Evolutionary conservation across 2,113 vertebrate species (phyloP), one percentile per base, ranked within the genome.

Genomic region (Strigops habroptila): DNA sequence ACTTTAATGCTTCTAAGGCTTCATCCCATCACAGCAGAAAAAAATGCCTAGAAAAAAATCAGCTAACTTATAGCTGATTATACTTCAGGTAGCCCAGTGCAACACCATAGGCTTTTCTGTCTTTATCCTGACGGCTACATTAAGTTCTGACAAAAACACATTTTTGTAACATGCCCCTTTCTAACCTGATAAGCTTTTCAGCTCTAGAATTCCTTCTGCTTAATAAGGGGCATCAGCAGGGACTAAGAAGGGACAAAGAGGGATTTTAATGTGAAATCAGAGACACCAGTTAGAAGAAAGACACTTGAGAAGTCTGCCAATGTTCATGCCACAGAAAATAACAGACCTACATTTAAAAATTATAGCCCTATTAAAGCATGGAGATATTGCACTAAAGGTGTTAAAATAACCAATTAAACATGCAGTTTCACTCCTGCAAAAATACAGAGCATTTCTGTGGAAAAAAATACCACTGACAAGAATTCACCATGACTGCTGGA

Each of bases 321-420:
- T 64, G 46, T 84, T 80, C 28, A 0, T 82, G 91, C 85, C 80
- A 94, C 49, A 80, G 92, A 88, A 96, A 96, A 91, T 82, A 96
- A 95, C 5, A 16, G 79, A 84, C 31, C 7, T 63, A 59, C 85
- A 79, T 87, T 91, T 90, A 55, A 95, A 95, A 94, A 87, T 91
- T 91, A 95, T 60, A 87, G 90, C 63, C 74, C 80, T 89, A 74
- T 96, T 95, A 97, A 96, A 93, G 43, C 51, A 67, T 0, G 0
- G 64, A 88, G 81, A 93, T 95, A 93, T 70, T 91, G 85, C 91
- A 89, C 67, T 77, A 69, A 88, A 94, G 93, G 91, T 94, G 88
- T 95, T 96, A 95, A 93, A 96, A 95, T 83, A 96, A 95, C 86
- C 68, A 92, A 97, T 95, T 95, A 96, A 94, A 96, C 82, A 94